These are phyloP conservation scores for Camponotus pennsylvanicus DNA, from an alignment of 1,140 invertebrate genomes.

Conservation along the genomic window DNA sequence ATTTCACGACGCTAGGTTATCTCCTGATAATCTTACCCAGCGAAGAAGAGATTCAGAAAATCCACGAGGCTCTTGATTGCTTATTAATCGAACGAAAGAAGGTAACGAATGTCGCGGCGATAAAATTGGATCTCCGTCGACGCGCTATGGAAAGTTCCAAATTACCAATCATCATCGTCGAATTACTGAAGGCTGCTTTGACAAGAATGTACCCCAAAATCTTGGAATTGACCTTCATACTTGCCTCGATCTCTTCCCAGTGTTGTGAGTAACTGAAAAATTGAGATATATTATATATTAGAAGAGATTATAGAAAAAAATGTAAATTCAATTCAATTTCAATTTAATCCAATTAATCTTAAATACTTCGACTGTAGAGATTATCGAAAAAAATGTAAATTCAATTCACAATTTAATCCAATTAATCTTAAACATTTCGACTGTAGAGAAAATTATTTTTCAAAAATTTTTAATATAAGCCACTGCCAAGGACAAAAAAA, in stretches of 20 bases:
- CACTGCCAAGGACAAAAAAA: neutral
- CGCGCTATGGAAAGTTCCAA: constrained; percentile 72
- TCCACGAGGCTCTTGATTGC: constrained; percentile 64
- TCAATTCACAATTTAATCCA: neutral
- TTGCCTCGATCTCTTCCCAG: constrained; percentile 68
- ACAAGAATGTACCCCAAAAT: constrained; percentile 62
- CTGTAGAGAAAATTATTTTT: neutral
- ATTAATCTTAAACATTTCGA: no score
- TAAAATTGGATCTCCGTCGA: constrained; percentile 69
- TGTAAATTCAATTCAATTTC: neutral
- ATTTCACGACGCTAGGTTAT: constrained; percentile 77
- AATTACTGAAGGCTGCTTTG: constrained; percentile 65
- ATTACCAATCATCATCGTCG: constrained; percentile 69
- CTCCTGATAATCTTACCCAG: constrained; percentile 72
- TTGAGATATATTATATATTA: neutral
- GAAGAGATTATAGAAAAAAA: neutral
- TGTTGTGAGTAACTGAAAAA: constrained; percentile 72
- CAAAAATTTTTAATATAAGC: neutral
- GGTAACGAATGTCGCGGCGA: constrained; percentile 10
- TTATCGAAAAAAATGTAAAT: neutral
- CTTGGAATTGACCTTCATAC: constrained; percentile 68
- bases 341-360: neutral
- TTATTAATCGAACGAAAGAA: constrained; percentile 62
- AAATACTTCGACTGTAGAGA: neutral
- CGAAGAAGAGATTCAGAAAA: constrained; percentile 48